phyloP scores from a whole-genome alignment of 1,140 invertebrate genomes.

The Dreissena polymorpha region DNA sequence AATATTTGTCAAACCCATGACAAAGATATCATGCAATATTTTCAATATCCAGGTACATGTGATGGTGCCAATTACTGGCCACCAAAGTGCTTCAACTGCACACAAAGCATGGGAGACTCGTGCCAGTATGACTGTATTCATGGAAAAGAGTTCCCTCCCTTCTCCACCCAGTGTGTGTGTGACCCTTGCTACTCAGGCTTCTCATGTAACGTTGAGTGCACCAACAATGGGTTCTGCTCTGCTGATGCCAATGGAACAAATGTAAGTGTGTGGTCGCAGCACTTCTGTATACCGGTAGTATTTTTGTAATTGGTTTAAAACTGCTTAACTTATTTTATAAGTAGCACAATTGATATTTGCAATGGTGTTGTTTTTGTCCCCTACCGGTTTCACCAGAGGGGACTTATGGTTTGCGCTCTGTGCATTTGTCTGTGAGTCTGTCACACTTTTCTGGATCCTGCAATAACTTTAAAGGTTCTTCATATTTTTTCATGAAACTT shows the following conservation, averaged over 20 bases:
- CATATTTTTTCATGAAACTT: too few species aligned
- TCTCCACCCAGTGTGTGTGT: slow-evolving; percentile 64
- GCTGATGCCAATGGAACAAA: slow-evolving; percentile 57
- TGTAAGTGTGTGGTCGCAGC: slow-evolving; percentile 7
- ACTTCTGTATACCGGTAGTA: too few species aligned
- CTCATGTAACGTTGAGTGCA: slow-evolving; percentile 67
- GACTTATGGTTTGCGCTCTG: too few species aligned
- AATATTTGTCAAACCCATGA: too few species aligned
- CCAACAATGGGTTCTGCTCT: slow-evolving; percentile 61
- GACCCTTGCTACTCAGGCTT: slow-evolving; percentile 67
- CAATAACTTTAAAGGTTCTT: too few species aligned
- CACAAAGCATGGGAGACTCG: slow-evolving; percentile 64
- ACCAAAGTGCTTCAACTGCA: slow-evolving; percentile 71
- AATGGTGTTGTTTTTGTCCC: too few species aligned
- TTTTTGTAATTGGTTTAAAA: too few species aligned
- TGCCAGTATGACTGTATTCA: slow-evolving; percentile 71
- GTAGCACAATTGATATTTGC: neutral
- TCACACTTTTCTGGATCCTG: too few species aligned
- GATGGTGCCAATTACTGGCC: slow-evolving; percentile 59
- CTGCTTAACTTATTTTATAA: neutral
- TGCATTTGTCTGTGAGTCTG: too few species aligned
- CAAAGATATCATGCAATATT: too few species aligned
- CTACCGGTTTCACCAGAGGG: too few species aligned
- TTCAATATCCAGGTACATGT: slow-evolving; percentile 60
- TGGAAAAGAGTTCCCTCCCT: slow-evolving; percentile 65